Conservation (phyloP, 2,113 vertebrate species). For the Rhea americana region DNA sequence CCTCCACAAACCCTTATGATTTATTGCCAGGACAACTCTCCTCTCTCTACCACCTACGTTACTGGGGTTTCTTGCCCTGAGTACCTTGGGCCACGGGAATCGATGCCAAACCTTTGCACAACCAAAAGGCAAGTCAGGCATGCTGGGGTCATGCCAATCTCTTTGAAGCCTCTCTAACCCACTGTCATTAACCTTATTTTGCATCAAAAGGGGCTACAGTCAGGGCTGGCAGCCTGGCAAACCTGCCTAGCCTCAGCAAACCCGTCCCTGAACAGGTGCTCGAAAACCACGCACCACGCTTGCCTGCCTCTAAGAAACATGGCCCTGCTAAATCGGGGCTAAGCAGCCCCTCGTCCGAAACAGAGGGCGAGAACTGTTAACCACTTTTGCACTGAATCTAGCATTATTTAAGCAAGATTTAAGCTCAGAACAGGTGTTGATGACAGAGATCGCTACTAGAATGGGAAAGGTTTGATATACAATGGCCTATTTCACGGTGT, state of each 20-base stretch:
- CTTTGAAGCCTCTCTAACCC: slow-evolving; percentile 78
- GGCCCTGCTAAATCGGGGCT: neutral
- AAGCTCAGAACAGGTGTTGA: neutral
- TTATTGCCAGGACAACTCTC: slow-evolving; percentile 64
- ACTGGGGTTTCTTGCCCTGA: slow-evolving; percentile 52
- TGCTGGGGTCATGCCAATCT: slow-evolving; percentile 69
- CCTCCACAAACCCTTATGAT: slow-evolving; percentile 35
- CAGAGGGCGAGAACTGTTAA: neutral
- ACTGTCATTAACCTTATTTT: slow-evolving; percentile 80
- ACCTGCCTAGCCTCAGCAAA: slow-evolving; percentile 5
- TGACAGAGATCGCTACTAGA: neutral
- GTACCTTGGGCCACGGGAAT: slow-evolving; percentile 46
- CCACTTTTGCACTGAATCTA: neutral
- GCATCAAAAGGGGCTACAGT: slow-evolving; percentile 58
- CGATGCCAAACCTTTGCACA: slow-evolving; percentile 80
- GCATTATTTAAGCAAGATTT: neutral
- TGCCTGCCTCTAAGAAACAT: neutral
- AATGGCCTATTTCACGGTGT: neutral
- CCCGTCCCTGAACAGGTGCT: slow-evolving; percentile 40
- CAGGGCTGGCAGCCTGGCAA: slow-evolving; percentile 30
- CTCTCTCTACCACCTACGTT: neutral
- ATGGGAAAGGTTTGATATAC: neutral
- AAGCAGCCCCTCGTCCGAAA: neutral
- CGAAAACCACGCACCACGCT: neutral
- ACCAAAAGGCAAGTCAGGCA: slow-evolving; percentile 85